A percentile compares a stretch with the other conserved stretches of the same genome.
Evolutionary conservation across 1,140 invertebrate species (phyloP).

Genomic region (Anoplophora glabripennis): DNA sequence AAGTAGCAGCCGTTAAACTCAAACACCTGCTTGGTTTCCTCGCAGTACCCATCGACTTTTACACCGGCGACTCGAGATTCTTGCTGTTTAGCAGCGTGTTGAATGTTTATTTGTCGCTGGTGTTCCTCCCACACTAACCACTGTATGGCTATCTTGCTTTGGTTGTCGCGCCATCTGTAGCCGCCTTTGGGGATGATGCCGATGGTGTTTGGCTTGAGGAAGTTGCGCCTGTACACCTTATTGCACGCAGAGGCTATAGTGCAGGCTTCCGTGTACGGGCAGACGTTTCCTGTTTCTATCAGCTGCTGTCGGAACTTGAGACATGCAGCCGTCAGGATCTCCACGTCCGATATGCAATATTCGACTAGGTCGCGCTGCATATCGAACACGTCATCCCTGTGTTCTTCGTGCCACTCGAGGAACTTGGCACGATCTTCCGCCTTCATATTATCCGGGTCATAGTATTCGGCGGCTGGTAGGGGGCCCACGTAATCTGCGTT

Average conservation of each 20-base stretch:
- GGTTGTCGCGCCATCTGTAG: constrained; percentile 9
- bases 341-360: constrained; percentile 4
- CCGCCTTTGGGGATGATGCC: constrained; percentile 12
- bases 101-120: not conserved
- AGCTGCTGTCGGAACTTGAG: constrained; percentile 8
- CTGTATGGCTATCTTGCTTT: constrained; percentile 3
- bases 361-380: too few species aligned
- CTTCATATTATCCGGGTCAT: constrained; percentile 21
- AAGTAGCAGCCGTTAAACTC: constrained; percentile 9
- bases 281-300: not conserved
- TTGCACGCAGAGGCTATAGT: constrained; percentile 7
- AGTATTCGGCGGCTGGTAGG: constrained; percentile 1
- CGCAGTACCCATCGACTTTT: constrained; percentile 8
- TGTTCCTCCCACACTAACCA: constrained; percentile 4
- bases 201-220: constrained; percentile 5
- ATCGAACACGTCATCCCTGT: constrained; percentile 6
- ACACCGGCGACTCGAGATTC: not conserved
- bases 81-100: not conserved
- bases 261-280: not conserved
- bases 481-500: not conserved
- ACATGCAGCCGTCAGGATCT: constrained; percentile 9
- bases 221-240: constrained; percentile 12
- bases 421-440: constrained; percentile 10
- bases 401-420: constrained; percentile 22
- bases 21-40: constrained; percentile 6